Evolutionary conservation across 2,888 invertebrate species (phyloP).

Genomic region (Epicampocera succincta): DNA sequence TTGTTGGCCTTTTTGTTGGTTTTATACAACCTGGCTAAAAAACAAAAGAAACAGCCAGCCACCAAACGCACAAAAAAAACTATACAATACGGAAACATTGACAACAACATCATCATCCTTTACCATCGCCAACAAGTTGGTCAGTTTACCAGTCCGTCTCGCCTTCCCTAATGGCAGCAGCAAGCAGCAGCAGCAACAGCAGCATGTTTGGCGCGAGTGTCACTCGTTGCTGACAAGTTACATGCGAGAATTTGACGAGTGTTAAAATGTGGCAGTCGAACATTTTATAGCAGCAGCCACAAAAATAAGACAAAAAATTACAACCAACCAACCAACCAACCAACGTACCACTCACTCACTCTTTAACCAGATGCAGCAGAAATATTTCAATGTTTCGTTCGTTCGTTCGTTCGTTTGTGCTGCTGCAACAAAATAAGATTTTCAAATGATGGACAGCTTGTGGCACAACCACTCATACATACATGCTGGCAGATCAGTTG

Average conservation of each 20-base stretch:
- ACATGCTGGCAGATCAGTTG: slow-evolving; percentile 17
- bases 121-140: slow-evolving; percentile 28
- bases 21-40: slow-evolving; percentile 24
- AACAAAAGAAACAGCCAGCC: slow-evolving; percentile 8
- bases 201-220: slow-evolving; percentile 72
- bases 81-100: slow-evolving; percentile 46
- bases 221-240: slow-evolving; percentile 80
- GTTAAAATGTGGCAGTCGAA: slow-evolving; percentile 71
- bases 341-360: slow-evolving; percentile 34
- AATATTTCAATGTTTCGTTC: slow-evolving; percentile 8
- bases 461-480: slow-evolving; percentile 44
- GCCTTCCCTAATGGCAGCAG: slow-evolving; percentile 58
- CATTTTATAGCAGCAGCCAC: slow-evolving; percentile 69
- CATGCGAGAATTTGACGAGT: slow-evolving; percentile 81
- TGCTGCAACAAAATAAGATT: slow-evolving; percentile 60
- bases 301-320: slow-evolving; percentile 34
- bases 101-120: slow-evolving; percentile 48
- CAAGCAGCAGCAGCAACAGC: slow-evolving; percentile 54
- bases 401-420: slow-evolving; percentile 13
- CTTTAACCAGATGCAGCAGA: slow-evolving; percentile 27
- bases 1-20: slow-evolving; percentile 13
- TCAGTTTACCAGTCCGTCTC: slow-evolving; percentile 14
- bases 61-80: slow-evolving; percentile 48
- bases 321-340: slow-evolving; percentile 19
- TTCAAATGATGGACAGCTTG: slow-evolving; percentile 67